Conservation (phyloP, 2,797 vertebrate genomes). For the Hoplostethus atlanticus region DNA sequence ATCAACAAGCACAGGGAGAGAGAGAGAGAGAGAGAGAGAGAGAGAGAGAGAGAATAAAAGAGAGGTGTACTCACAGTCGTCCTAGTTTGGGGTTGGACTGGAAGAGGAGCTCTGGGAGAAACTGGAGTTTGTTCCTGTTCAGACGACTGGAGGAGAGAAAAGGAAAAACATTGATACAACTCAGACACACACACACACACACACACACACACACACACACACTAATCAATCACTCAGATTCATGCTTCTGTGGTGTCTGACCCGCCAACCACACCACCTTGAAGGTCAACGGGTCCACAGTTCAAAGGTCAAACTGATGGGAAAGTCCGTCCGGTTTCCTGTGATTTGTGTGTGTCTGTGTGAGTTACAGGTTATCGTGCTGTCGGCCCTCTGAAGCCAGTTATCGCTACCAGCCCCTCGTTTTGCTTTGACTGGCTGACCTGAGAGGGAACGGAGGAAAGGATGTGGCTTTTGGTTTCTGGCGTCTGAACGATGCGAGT, state of each 20-base stretch:
- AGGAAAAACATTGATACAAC: slow-evolving; percentile 9
- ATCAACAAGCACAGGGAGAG: background rate
- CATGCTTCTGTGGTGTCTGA: slow-evolving; percentile 21
- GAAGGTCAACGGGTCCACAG: slow-evolving; percentile 46
- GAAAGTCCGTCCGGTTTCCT: slow-evolving; percentile 61
- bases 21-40: slow-evolving; percentile 32
- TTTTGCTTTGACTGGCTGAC: slow-evolving; percentile 25
- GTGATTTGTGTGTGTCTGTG: slow-evolving; percentile 36
- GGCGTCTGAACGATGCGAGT: background rate
- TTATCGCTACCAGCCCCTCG: slow-evolving; percentile 19
- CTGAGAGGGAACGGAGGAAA: slow-evolving; percentile 9
- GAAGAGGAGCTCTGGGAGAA: slow-evolving; percentile 97
- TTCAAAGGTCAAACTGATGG: slow-evolving; percentile 60
- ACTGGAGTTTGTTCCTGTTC: slow-evolving; percentile 97
- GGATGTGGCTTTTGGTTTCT: background rate
- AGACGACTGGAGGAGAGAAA: slow-evolving; percentile 87
- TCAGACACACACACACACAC: background rate
- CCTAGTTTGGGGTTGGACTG: slow-evolving; percentile 96
- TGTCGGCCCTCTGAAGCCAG: slow-evolving; percentile 26
- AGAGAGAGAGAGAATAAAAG: slow-evolving; percentile 26
- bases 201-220: background rate
- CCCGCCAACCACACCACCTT: slow-evolving; percentile 23
- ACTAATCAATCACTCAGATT: slow-evolving; percentile 27
- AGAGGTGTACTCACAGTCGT: slow-evolving; percentile 91
- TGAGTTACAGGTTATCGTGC: slow-evolving; percentile 44